Conservation (phyloP, 1,140 invertebrate species). For the Piezodorus guildinii region DNA sequence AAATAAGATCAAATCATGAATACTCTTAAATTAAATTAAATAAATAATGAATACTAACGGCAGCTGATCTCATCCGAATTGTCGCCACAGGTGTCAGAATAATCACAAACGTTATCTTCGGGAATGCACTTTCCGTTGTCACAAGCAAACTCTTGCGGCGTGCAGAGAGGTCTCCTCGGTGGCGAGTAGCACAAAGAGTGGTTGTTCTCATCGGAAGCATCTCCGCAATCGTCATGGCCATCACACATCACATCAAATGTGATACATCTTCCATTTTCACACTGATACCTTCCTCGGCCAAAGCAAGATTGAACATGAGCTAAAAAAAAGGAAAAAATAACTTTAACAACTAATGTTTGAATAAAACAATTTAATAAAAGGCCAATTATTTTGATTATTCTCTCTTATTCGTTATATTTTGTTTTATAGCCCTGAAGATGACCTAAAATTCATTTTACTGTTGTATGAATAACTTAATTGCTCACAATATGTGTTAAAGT, state of each 20-base stretch:
- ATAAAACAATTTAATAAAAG: too few relatives aligned
- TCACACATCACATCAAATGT: conserved; percentile 73
- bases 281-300: conserved; percentile 68
- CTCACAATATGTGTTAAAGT: too few relatives aligned
- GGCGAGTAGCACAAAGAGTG: conserved; percentile 66
- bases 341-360: too few relatives aligned
- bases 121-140: conserved; percentile 83
- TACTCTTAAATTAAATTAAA: too few relatives aligned
- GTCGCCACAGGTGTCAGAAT: conserved; percentile 66
- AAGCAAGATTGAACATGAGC: conserved; percentile 68
- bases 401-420: too few relatives aligned
- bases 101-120: conserved; percentile 68
- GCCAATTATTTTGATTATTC: too few relatives aligned
- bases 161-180: conserved; percentile 40
- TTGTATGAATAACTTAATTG: too few relatives aligned
- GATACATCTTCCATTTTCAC: conserved; percentile 78
- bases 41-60: conserved; percentile 42
- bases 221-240: conserved; percentile 80
- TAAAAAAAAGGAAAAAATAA: too few relatives aligned
- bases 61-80: conserved; percentile 83
- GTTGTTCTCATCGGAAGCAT: conserved; percentile 87
- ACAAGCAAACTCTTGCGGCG: conserved; percentile 65
- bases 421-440: too few relatives aligned
- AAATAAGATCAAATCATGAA: too few relatives aligned
- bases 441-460: too few relatives aligned